Evolutionary conservation across 2,888 invertebrate genomes (phyloP).

Genomic region (Parasteatoda lunata): DNA sequence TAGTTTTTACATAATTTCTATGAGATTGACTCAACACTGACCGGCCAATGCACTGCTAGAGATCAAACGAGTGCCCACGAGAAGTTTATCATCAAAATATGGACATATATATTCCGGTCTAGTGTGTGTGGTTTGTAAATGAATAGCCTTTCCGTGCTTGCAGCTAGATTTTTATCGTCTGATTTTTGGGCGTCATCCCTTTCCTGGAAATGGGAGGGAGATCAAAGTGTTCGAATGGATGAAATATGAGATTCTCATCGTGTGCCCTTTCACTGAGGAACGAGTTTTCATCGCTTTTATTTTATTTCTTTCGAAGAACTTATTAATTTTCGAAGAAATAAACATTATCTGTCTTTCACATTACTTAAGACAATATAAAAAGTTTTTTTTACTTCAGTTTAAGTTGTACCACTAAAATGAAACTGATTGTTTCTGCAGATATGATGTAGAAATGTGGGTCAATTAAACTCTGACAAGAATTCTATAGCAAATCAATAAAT

Average conservation of each 20-base stretch:
- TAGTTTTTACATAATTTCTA: background rate
- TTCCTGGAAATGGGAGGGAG: conserved; percentile 23
- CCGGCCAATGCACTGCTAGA: conserved; percentile 34
- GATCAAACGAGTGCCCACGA: conserved; percentile 31
- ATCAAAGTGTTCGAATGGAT: background rate
- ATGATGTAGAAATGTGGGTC: no score
- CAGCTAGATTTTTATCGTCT: conserved; percentile 21
- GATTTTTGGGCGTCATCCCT: conserved; percentile 36
- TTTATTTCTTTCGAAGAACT: background rate
- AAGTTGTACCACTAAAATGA: no score
- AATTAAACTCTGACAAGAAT: no score
- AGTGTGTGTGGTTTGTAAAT: background rate
- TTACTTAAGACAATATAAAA: background rate
- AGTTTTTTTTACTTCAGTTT: no score
- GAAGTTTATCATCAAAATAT: background rate
- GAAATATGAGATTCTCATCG: conserved; percentile 4
- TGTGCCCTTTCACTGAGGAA: conserved; percentile 14
- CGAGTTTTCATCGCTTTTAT: conserved; percentile 22
- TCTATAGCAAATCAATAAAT: no score
- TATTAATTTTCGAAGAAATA: background rate
- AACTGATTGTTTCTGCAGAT: no score
- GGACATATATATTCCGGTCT: background rate
- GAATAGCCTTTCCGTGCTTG: conserved; percentile 14
- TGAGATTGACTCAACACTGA: background rate
- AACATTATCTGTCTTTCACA: background rate